A percentile compares a stretch with the other conserved stretches of the same genome.
Conservation (phyloP, 2,888 invertebrate species). For the Gastrophysa polygoni region DNA sequence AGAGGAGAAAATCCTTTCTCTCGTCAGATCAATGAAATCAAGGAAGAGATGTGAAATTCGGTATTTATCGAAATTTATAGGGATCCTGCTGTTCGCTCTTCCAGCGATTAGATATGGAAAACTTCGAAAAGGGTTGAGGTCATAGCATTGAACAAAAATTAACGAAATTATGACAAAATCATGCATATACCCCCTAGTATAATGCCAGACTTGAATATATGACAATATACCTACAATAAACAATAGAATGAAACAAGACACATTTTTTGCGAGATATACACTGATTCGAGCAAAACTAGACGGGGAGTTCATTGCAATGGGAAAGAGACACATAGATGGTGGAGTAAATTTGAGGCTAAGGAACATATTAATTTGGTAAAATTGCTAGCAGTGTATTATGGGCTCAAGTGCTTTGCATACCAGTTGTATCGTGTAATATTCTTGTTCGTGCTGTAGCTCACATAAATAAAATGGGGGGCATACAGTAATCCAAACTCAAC, state of each 20-base stretch:
- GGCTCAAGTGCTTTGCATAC: slow-evolving; percentile 3
- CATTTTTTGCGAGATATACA: neutral
- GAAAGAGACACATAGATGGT: neutral
- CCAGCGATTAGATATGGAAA: slow-evolving; percentile 36
- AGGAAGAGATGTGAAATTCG: slow-evolving; percentile 29
- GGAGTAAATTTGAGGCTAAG: neutral
- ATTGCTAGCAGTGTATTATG: no score
- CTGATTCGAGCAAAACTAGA: neutral
- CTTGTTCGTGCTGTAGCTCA: slow-evolving; percentile 9
- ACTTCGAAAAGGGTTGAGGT: slow-evolving; percentile 12
- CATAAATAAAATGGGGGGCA: slow-evolving; percentile 14
- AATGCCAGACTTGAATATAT: slow-evolving; percentile 31
- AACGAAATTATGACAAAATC: slow-evolving; percentile 11
- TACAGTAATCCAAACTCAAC: neutral
- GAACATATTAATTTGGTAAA: no score
- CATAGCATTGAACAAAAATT: neutral
- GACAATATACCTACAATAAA: slow-evolving; percentile 18
- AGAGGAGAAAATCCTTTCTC: neutral
- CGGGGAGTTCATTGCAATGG: slow-evolving; percentile 3
- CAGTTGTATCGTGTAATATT: neutral
- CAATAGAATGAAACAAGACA: neutral
- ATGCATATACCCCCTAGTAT: slow-evolving; percentile 15
- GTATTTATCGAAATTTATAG: slow-evolving; percentile 29
- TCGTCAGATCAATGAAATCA: neutral
- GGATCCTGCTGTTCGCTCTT: slow-evolving; percentile 3